phyloP scores from a whole-genome alignment of 1,140 invertebrate species.

The Drosophila arizonae region DNA sequence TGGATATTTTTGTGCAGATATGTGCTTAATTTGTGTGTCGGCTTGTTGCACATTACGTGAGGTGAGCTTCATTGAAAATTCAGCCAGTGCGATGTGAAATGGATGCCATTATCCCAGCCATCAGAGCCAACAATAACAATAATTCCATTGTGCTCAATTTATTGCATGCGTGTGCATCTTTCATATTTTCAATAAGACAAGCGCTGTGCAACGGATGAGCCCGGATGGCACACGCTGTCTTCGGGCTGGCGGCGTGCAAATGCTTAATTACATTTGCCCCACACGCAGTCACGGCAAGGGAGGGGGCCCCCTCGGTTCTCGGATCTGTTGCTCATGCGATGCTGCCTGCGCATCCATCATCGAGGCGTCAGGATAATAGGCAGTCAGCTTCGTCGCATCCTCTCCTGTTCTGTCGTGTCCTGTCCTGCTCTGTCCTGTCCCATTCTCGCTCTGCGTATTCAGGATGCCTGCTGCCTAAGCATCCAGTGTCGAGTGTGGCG shows the following conservation, averaged over 20 bases:
- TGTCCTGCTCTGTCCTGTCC: background rate
- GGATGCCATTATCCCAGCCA: slow-evolving; percentile 17
- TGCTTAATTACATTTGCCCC: slow-evolving; percentile 77
- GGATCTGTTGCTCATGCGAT: slow-evolving; percentile 45
- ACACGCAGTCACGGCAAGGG: slow-evolving; percentile 42
- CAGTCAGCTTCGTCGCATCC: background rate
- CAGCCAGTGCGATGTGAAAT: slow-evolving; percentile 69
- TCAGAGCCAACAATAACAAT: too few species aligned
- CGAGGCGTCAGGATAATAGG: slow-evolving; percentile 46
- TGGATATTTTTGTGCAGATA: too few species aligned
- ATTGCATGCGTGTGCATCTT: slow-evolving; percentile 63
- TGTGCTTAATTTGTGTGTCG: too few species aligned
- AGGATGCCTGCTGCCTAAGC: slow-evolving; percentile 39
- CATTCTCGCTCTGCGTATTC: background rate
- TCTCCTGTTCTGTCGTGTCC: background rate
- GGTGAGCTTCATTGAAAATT: slow-evolving; percentile 57
- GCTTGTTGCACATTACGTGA: slow-evolving; percentile 40
- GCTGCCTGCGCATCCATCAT: slow-evolving; percentile 68
- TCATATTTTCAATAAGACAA: slow-evolving; percentile 63
- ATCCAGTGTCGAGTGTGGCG: slow-evolving; percentile 38
- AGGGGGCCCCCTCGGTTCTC: too few species aligned
- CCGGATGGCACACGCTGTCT: background rate
- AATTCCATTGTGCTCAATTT: background rate
- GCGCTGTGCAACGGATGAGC: background rate
- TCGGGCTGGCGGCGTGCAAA: slow-evolving; percentile 34